A percentile compares a stretch with the other conserved stretches of the same genome.
phyloP scores from a whole-genome alignment of 92 coral and sea anemone genomes.

The Epizoanthus ramosus region DNA sequence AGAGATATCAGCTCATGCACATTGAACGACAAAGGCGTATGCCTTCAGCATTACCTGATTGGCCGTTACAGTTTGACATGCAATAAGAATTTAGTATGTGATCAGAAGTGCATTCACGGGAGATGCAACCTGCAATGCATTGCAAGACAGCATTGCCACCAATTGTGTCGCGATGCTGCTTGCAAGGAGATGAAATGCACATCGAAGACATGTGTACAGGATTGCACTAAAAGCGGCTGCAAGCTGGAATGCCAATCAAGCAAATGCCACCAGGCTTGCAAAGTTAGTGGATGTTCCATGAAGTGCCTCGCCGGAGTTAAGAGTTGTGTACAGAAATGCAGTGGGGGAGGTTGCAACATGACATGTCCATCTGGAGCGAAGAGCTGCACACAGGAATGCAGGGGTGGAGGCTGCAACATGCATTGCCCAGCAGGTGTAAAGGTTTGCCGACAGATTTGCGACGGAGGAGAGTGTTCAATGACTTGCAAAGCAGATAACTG shows the following conservation, averaged over 20 bases:
- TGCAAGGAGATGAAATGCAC: constrained; percentile 39
- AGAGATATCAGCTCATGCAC: neutral
- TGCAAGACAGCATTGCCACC: constrained; percentile 33
- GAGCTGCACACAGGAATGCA: constrained; percentile 46
- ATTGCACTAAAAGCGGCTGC: constrained; percentile 61
- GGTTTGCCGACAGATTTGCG: constrained; percentile 72
- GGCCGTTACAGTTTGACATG: constrained; percentile 32
- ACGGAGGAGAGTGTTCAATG: constrained; percentile 70
- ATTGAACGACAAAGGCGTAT: constrained; percentile 7
- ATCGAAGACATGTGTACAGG: constrained; percentile 53
- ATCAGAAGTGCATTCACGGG: constrained; percentile 65
- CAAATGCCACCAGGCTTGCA: constrained; percentile 64
- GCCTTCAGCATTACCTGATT: constrained; percentile 29
- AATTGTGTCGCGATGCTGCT: constrained; percentile 17
- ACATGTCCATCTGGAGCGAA: constrained; percentile 36
- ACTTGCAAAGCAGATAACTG: constrained; percentile 72
- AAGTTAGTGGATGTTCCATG: constrained; percentile 57
- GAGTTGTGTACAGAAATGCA: constrained; percentile 27
- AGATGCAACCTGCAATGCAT: constrained; percentile 67
- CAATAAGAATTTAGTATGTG: neutral
- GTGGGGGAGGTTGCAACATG: constrained; percentile 45
- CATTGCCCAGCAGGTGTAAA: constrained; percentile 74
- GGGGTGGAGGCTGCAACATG: constrained; percentile 75
- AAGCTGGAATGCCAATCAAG: constrained; percentile 38
- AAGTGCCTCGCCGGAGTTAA: constrained; percentile 41